Conservation (phyloP, 2,113 vertebrate species). For the Neolamprologus sp. region DNA sequence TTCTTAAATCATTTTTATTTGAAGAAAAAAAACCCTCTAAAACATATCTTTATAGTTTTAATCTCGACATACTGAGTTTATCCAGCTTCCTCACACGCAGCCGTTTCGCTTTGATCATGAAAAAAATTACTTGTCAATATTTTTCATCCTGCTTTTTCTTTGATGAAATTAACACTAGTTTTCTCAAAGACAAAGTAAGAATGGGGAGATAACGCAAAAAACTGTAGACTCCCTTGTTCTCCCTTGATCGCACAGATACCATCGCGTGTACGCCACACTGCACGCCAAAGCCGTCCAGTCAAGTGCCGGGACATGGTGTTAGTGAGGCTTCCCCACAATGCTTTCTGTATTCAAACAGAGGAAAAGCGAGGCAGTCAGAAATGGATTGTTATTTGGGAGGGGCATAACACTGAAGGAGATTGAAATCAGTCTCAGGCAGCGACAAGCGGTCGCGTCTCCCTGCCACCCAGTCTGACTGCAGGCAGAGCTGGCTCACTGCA, state of each 20-base stretch:
- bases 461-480: slow-evolving; percentile 75
- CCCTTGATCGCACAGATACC: background rate
- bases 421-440: slow-evolving; percentile 75
- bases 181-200: background rate
- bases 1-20: background rate
- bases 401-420: slow-evolving; percentile 66
- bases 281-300: background rate
- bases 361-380: slow-evolving; percentile 63
- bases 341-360: slow-evolving; percentile 56
- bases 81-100: background rate
- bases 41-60: background rate
- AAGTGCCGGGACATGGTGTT: background rate
- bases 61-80: background rate
- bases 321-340: slow-evolving; percentile 8
- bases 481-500: slow-evolving; percentile 42
- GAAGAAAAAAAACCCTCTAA: fast-evolving
- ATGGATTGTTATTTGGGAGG: slow-evolving; percentile 77
- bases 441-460: slow-evolving; percentile 77
- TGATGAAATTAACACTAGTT: background rate
- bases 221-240: background rate
- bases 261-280: background rate
- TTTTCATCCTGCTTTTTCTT: background rate
- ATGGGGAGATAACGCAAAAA: background rate
- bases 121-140: background rate
- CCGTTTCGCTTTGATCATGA: background rate